phyloP scores from a whole-genome alignment of 2,888 invertebrate species.

The Bursaphelenchus okinawaensis region DNA sequence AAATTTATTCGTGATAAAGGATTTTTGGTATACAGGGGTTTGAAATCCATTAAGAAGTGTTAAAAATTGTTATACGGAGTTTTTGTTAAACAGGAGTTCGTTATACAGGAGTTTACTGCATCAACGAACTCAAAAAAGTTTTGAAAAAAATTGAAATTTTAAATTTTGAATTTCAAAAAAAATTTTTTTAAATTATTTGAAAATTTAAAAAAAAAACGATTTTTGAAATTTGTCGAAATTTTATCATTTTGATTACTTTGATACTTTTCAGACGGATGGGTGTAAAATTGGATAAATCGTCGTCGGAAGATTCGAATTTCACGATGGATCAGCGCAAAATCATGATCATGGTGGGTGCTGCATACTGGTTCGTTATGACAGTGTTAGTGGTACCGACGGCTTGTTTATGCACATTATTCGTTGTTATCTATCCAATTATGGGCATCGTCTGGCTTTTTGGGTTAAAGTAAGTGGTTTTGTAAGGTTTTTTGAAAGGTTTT shows the following conservation, averaged over 20 bases:
- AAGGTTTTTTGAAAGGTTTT: background rate
- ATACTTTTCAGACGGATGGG: conserved; percentile 12
- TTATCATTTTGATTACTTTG: no score
- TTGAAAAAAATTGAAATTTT: background rate
- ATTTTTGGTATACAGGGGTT: background rate
- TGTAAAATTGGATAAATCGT: conserved; percentile 5
- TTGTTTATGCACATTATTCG: conserved; percentile 38
- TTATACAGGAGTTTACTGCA: no score
- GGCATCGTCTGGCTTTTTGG: conserved; percentile 2
- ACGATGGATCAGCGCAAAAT: conserved; percentile 38
- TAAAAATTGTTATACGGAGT: background rate
- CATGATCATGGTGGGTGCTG: conserved; percentile 36
- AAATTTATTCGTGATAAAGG: no score
- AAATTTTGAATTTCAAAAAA: background rate
- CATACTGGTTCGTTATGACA: conserved; percentile 52
- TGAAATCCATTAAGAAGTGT: background rate
- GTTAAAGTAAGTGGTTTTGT: background rate
- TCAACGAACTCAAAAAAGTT: background rate
- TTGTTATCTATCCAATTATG: conserved; percentile 40
- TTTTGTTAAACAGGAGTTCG: no score
- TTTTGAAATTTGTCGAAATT: background rate
- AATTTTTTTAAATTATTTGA: background rate
- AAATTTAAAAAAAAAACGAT: background rate
- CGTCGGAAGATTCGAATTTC: conserved; percentile 1
- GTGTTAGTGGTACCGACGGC: conserved; percentile 47